A percentile compares a stretch with the other conserved stretches of the same genome.
phyloP scores from a whole-genome alignment of 2,888 invertebrate species.

The Netelia melanura region DNA sequence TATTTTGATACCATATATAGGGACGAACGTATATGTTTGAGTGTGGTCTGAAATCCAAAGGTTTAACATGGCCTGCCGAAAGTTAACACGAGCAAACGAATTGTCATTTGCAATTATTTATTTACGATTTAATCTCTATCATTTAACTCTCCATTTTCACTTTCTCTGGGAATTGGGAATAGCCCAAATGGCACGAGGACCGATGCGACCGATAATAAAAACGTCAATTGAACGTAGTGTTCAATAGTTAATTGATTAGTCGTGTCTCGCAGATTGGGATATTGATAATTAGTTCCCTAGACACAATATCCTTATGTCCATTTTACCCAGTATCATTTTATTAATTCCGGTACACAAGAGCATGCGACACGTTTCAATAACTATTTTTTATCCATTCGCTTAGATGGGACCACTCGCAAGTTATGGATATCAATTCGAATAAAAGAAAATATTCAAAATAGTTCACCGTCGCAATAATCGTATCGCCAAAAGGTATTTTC shows the following conservation, averaged over 20 bases:
- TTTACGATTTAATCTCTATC: conserved; percentile 37
- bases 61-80: neutral
- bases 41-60: neutral
- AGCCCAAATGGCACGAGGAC: conserved; percentile 24
- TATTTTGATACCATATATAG: neutral
- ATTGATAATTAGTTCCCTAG: neutral
- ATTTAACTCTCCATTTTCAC: conserved; percentile 18
- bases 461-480: too few species aligned
- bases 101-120: conserved; percentile 50
- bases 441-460: too few species aligned
- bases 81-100: conserved; percentile 28
- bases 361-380: too few species aligned
- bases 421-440: too few species aligned
- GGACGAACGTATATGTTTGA: neutral
- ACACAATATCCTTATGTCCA: too few species aligned
- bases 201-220: conserved; percentile 32
- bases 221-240: conserved; percentile 33
- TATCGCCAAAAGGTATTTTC: too few species aligned
- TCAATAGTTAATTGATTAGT: conserved; percentile 42
- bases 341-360: too few species aligned
- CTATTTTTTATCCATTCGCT: too few species aligned
- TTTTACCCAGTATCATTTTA: too few species aligned
- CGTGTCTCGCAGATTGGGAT: neutral
- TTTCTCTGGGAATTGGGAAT: conserved; percentile 16
- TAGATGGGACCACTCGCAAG: too few species aligned